Conservation (phyloP, 2,888 invertebrate genomes). For the Operophtera brumata region DNA sequence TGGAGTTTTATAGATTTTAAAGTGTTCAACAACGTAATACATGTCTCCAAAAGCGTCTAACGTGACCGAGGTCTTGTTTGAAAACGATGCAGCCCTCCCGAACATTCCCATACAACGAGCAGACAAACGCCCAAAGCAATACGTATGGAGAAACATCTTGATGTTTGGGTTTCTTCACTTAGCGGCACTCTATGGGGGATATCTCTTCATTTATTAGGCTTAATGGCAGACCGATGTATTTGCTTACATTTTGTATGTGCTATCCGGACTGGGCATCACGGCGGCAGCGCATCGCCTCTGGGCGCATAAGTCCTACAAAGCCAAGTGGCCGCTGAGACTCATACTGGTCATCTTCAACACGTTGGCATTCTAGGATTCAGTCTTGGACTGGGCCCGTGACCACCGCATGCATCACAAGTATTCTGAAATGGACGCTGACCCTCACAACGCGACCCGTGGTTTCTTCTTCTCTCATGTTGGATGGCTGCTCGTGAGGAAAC, state of each 20-base stretch:
- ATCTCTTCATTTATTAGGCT: conserved; percentile 86
- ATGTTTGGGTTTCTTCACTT: conserved; percentile 88
- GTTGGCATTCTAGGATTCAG: conserved; percentile 91
- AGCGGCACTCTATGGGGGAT: conserved; percentile 88
- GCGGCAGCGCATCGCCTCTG: conserved; percentile 98
- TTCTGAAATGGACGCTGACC: conserved; percentile 96
- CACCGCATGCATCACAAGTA: conserved; percentile 95
- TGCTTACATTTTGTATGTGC: conserved; percentile 85
- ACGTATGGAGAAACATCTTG: conserved; percentile 93
- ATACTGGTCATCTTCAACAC: conserved; percentile 92
- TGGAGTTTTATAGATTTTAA: too few species aligned
- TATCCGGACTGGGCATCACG: conserved; percentile 94
- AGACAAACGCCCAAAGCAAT: conserved; percentile 77
- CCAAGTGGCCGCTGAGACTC: conserved; percentile 91
- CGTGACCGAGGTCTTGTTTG: conserved; percentile 73
- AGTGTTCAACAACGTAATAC: conserved; percentile 37
- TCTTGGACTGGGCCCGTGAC: conserved; percentile 89
- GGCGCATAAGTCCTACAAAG: conserved; percentile 98
- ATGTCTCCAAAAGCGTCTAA: conserved; percentile 74
- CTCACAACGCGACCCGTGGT: conserved; percentile 94
- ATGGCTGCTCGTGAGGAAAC: conserved; percentile 95
- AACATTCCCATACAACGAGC: conserved; percentile 68
- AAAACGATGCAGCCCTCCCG: conserved; percentile 68
- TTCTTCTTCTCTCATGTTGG: conserved; percentile 98
- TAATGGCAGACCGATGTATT: conserved; percentile 85